Conservation (phyloP, 2,797 vertebrate species). For the Cyprinodon diabolis region DNA sequence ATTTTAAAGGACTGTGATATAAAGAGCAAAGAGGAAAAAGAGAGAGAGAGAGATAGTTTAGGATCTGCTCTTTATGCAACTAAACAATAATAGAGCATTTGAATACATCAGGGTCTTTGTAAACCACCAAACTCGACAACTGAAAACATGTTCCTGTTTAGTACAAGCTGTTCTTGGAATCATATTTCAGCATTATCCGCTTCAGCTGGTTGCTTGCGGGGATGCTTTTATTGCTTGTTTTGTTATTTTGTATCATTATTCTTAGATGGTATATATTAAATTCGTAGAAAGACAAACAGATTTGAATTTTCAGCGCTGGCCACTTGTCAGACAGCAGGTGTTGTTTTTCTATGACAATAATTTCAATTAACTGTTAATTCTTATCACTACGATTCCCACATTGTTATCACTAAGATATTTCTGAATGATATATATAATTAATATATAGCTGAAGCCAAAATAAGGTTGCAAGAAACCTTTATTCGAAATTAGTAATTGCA, state of each 20-base stretch:
- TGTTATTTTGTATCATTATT: not conserved
- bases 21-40: conserved; percentile 1
- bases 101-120: not conserved
- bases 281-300: not conserved
- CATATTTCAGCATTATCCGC: not conserved
- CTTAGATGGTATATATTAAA: not conserved
- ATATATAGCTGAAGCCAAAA: not conserved
- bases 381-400: too few species aligned
- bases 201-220: not conserved
- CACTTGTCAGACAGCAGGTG: not conserved
- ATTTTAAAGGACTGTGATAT: conserved; percentile 2
- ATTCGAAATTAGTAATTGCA: not conserved
- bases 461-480: not conserved
- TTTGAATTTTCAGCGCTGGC: not conserved
- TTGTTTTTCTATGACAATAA: not conserved
- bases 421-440: not conserved
- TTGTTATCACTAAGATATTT: too few species aligned
- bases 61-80: not conserved
- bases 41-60: not conserved
- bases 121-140: not conserved
- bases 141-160: not conserved
- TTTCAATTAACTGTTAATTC: not conserved
- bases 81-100: not conserved
- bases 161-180: not conserved
- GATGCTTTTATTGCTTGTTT: not conserved